Evolutionary conservation across 1,140 invertebrate species (phyloP).

Genomic region (Drosophila ohnishii): DNA sequence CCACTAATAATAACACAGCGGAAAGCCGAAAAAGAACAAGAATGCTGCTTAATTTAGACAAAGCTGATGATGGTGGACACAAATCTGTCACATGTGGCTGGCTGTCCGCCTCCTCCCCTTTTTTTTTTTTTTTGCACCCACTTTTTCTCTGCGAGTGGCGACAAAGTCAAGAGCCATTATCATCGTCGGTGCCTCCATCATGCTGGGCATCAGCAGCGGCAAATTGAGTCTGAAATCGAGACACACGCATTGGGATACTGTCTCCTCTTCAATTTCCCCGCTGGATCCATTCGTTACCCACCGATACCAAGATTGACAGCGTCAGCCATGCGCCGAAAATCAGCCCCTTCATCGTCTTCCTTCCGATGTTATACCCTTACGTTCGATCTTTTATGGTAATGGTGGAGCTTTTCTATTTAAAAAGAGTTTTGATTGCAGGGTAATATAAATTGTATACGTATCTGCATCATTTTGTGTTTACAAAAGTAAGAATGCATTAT

Average conservation of each 20-base stretch:
- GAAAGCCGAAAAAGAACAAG: constrained; percentile 8
- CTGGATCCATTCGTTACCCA: constrained; percentile 1
- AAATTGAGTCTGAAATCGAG: constrained; percentile 77
- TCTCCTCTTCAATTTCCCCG: constrained; percentile 4
- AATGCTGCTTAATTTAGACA: constrained; percentile 48
- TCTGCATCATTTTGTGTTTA: neutral
- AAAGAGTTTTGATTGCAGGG: neutral
- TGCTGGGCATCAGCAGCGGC: constrained; percentile 29
- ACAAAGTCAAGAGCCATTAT: constrained; percentile 37
- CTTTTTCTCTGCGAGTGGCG: neutral
- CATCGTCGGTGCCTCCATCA: constrained; percentile 18
- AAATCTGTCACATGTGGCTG: constrained; percentile 52
- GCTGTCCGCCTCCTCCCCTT: constrained; percentile 13
- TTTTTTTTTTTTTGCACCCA: neutral
- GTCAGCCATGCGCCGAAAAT: constrained; percentile 32
- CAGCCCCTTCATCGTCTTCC: neutral
- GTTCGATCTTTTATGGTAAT: neutral
- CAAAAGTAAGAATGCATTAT: neutral
- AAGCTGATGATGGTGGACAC: constrained; percentile 34
- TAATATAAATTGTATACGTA: neutral
- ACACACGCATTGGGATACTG: constrained; percentile 57
- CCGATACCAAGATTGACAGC: constrained; percentile 59
- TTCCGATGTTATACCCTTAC: constrained; percentile 12
- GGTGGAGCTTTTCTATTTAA: neutral
- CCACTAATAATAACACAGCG: constrained; percentile 21